Percentiles rank a stretch among this genome's conserved stretches.
phyloP scores from a whole-genome alignment of 2,113 vertebrate genomes.

The Dipodomys ordii region DNA sequence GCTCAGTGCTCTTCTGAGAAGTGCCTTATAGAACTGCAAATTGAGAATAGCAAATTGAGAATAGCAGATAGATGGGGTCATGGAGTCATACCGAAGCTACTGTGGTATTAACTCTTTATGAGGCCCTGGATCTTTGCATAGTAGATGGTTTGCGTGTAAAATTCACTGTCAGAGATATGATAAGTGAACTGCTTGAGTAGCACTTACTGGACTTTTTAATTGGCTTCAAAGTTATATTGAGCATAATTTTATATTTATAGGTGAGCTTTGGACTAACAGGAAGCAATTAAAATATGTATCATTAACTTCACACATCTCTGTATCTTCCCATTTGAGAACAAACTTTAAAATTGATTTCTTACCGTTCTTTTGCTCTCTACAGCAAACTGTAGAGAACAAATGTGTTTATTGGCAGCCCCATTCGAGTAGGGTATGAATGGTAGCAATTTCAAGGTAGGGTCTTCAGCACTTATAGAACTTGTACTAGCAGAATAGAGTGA shows the following conservation, averaged over 20 bases:
- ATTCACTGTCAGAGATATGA: background rate
- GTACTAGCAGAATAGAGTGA: conserved; percentile 27
- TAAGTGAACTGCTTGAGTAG: background rate
- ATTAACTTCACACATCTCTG: background rate
- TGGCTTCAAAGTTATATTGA: background rate
- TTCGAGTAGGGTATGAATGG: background rate
- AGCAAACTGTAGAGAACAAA: background rate
- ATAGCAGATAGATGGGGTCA: background rate
- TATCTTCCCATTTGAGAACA: background rate
- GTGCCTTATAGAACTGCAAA: background rate
- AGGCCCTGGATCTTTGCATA: background rate
- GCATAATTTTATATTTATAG: background rate
- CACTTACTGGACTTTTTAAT: background rate
- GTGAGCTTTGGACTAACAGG: background rate
- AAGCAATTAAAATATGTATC: background rate
- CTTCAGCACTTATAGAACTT: background rate
- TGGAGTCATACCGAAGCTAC: background rate
- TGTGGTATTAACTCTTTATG: background rate
- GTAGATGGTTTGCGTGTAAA: background rate
- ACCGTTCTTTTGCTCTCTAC: background rate
- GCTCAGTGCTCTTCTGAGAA: background rate
- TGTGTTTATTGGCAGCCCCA: background rate
- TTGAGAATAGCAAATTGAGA: background rate
- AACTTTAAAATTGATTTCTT: conserved; percentile 22
- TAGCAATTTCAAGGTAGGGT: background rate